Evolutionary conservation across 1,140 invertebrate genomes (phyloP).

Genomic region (Anastrepha ludens): DNA sequence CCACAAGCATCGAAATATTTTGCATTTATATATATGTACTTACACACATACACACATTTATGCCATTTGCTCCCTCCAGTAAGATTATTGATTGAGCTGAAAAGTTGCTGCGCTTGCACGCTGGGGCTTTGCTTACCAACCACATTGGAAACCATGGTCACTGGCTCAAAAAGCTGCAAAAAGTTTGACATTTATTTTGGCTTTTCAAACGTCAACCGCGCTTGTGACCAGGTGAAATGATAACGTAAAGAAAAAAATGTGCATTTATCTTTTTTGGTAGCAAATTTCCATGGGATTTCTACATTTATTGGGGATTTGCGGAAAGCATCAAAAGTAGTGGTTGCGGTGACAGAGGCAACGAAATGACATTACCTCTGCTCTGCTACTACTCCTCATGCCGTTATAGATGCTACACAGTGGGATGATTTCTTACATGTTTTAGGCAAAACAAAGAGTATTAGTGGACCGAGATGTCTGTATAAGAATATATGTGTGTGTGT

Average conservation of each 20-base stretch:
- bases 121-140: constrained; percentile 22
- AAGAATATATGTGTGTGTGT: too few species aligned
- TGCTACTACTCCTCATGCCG: too few species aligned
- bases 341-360: background rate
- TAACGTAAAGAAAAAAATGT: constrained; percentile 40
- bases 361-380: background rate
- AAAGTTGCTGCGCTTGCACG: constrained; percentile 16
- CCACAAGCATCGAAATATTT: too few species aligned
- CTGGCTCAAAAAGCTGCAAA: constrained; percentile 40
- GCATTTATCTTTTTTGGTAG: constrained; percentile 7
- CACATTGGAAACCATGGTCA: background rate
- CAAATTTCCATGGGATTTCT: background rate
- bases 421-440: too few species aligned
- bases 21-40: too few species aligned
- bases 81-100: background rate
- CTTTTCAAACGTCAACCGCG: constrained; percentile 40
- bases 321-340: constrained; percentile 17
- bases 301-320: constrained; percentile 44
- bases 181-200: constrained; percentile 52
- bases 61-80: background rate
- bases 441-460: too few species aligned
- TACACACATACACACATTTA: background rate
- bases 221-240: constrained; percentile 33
- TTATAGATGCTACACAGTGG: too few species aligned
- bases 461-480: too few species aligned